A percentile compares a stretch with the other conserved stretches of the same genome.
Conservation (phyloP, 2,888 invertebrate genomes). For the Torymus texanus region DNA sequence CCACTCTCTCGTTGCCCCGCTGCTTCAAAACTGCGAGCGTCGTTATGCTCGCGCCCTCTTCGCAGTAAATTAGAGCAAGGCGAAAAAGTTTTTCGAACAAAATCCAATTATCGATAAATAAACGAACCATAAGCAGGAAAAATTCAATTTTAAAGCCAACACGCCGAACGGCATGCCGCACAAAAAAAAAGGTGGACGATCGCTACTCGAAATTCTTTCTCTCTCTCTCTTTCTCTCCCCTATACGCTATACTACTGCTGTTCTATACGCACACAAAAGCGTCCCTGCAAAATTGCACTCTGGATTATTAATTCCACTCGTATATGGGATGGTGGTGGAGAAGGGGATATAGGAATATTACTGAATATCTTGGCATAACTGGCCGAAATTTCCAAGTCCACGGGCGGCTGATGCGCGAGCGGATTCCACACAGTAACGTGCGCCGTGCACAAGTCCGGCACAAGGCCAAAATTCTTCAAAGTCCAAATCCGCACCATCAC, state of each 20-base stretch:
- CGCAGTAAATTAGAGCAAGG: conserved; percentile 50
- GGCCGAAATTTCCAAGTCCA: conserved; percentile 31
- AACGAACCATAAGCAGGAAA: conserved; percentile 39
- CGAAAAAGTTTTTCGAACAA: conserved; percentile 48
- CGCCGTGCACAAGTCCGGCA: conserved; percentile 12
- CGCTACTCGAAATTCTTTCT: background rate
- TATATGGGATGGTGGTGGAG: no score
- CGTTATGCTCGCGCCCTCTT: conserved; percentile 1
- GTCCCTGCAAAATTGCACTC: conserved; percentile 6
- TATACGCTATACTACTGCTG: background rate
- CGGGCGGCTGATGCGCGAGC: background rate
- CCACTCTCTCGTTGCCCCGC: background rate
- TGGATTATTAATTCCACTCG: conserved; percentile 41
- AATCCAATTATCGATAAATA: conserved; percentile 56
- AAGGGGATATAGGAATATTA: background rate
- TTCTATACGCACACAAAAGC: background rate
- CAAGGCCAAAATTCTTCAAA: conserved; percentile 50
- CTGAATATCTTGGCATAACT: conserved; percentile 41
- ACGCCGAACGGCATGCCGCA: no score
- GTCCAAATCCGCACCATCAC: background rate
- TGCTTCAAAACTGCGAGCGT: conserved; percentile 16
- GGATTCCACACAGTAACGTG: conserved; percentile 8
- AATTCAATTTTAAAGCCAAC: conserved; percentile 47
- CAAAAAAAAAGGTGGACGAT: no score
- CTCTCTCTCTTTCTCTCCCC: background rate